Evolutionary conservation across 1,140 invertebrate genomes (phyloP).

Genomic region (Dendroctonus ponderosae): DNA sequence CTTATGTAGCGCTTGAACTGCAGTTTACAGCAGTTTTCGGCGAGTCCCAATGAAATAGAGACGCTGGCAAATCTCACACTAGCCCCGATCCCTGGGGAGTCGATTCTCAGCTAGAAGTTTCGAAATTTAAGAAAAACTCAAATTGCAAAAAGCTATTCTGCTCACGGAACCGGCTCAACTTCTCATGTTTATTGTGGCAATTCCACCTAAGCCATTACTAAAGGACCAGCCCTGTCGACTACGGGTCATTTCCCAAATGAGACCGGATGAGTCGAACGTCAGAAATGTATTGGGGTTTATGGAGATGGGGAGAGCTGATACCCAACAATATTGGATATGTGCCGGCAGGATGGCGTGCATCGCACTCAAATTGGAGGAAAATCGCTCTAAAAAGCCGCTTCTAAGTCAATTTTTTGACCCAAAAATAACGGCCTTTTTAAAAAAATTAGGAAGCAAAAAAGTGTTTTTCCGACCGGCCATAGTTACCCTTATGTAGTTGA

Average conservation of each 20-base stretch:
- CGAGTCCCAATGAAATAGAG: too few relatives aligned
- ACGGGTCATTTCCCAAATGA: constrained; percentile 41
- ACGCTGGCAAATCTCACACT: too few relatives aligned
- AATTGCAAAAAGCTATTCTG: constrained; percentile 13
- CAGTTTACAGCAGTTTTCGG: too few relatives aligned
- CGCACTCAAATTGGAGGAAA: constrained; percentile 27
- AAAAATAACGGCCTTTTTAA: too few relatives aligned
- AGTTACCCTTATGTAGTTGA: too few relatives aligned
- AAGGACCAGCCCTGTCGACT: constrained; percentile 32
- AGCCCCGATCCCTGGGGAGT: too few relatives aligned
- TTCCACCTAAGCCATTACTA: constrained; percentile 33
- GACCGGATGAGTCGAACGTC: constrained; percentile 40
- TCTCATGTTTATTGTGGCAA: constrained; percentile 32
- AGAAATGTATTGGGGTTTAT: constrained; percentile 44
- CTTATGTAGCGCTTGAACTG: too few relatives aligned
- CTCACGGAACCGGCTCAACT: constrained; percentile 35
- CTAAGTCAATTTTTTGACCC: too few relatives aligned
- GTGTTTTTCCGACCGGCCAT: too few relatives aligned
- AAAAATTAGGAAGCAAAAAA: too few relatives aligned
- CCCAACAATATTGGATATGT: constrained; percentile 27
- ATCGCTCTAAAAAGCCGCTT: background rate
- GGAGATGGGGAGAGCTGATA: constrained; percentile 40
- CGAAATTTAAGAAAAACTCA: constrained; percentile 6
- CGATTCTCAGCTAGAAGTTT: background rate
- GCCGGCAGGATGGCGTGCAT: constrained; percentile 22